Percentiles rank a stretch among this genome's conserved stretches.
phyloP scores from a whole-genome alignment of 2,113 vertebrate species.

The Microtus oregoni region DNA sequence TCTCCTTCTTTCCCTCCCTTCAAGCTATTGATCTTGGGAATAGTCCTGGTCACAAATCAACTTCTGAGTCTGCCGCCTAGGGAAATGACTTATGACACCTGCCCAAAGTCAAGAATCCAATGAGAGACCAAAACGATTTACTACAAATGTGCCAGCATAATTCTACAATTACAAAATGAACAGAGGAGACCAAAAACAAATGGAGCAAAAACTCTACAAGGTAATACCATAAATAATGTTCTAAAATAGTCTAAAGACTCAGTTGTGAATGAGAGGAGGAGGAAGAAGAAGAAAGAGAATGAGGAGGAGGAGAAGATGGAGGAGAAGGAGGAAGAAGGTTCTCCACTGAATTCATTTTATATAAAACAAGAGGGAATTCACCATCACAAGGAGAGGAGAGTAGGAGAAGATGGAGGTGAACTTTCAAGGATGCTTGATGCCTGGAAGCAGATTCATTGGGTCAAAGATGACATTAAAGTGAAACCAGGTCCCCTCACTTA shows the following conservation, averaged over 20 bases:
- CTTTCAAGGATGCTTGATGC: background rate
- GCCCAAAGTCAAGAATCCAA: constrained; percentile 64
- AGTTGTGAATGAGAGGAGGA: background rate
- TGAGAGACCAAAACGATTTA: constrained; percentile 64
- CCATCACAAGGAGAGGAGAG: background rate
- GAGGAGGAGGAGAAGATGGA: too few relatives aligned
- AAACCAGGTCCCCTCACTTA: background rate
- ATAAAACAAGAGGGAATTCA: background rate
- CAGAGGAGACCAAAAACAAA: constrained; percentile 26
- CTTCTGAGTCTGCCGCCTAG: constrained; percentile 30
- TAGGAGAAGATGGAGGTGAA: background rate
- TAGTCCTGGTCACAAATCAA: constrained; percentile 52
- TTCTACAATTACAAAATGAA: constrained; percentile 56
- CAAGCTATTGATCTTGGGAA: constrained; percentile 25
- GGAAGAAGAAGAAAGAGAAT: too few relatives aligned
- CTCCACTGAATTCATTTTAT: background rate
- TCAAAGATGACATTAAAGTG: background rate
- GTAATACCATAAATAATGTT: background rate
- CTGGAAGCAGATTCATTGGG: background rate
- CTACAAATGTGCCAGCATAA: constrained; percentile 36
- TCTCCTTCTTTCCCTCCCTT: constrained; percentile 1
- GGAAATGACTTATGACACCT: constrained; percentile 58
- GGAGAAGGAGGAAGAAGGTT: background rate
- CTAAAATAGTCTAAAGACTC: background rate
- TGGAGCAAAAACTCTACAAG: background rate